These are phyloP conservation scores for Mythimna ferrago DNA, from an alignment of 2,888 invertebrate genomes.

Conservation along the genomic window DNA sequence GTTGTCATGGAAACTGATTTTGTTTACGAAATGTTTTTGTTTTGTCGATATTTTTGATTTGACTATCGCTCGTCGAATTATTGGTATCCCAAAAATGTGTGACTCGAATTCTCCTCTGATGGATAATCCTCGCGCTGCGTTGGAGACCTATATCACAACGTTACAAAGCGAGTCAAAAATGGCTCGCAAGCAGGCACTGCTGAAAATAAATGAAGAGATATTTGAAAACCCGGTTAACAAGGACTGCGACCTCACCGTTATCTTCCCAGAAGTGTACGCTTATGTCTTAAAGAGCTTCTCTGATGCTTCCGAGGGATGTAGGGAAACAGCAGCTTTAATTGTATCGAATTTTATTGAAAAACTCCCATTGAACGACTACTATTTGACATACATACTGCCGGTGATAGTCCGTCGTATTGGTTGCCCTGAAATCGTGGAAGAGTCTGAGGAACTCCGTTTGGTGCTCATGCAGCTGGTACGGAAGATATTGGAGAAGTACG, in stretches of 20 bases:
- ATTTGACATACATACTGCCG: constrained; percentile 94
- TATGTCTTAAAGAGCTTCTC: constrained; percentile 84
- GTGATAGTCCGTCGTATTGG: constrained; percentile 95
- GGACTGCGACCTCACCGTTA: constrained; percentile 78
- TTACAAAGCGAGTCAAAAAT: constrained; percentile 92
- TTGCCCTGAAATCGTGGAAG: constrained; percentile 92
- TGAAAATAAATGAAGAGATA: constrained; percentile 89
- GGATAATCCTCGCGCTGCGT: constrained; percentile 78
- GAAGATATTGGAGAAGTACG: constrained; percentile 92
- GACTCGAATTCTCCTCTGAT: constrained; percentile 73
- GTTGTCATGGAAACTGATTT: constrained; percentile 82
- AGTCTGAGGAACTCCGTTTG: constrained; percentile 95
- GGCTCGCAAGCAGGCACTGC: constrained; percentile 89
- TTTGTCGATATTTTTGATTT: constrained; percentile 62
- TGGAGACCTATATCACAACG: constrained; percentile 80
- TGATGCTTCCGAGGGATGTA: constrained; percentile 92
- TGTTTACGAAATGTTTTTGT: constrained; percentile 76
- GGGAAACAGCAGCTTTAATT: constrained; percentile 90
- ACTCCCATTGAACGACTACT: constrained; percentile 93
- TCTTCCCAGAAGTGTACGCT: constrained; percentile 83
- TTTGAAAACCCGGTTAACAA: constrained; percentile 80
- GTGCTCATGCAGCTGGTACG: constrained; percentile 92
- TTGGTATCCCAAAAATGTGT: constrained; percentile 71
- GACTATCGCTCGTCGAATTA: not conserved
- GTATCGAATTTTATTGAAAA: constrained; percentile 89